Evolutionary conservation across 2,113 vertebrate genomes (phyloP), one percentile per base, ranked within the genome.

Genomic region (Zosterops lateralis): DNA sequence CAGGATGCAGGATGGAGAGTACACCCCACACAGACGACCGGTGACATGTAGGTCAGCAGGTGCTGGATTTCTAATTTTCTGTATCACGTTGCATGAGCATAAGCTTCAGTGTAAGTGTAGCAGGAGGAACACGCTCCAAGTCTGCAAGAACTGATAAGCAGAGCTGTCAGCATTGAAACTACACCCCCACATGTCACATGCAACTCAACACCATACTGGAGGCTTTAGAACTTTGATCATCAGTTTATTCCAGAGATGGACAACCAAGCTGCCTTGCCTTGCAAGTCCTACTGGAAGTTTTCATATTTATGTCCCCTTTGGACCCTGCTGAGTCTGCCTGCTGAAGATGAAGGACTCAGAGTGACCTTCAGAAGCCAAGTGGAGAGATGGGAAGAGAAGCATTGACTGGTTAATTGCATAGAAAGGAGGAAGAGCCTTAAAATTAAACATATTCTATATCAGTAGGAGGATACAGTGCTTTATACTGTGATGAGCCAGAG

Each of bases 381-480:
- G 13, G 7, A 66, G n/a, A 38, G 18, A 51, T 6, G 29, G 47
- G 13, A 73, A 54, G 28, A 53, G 70, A 54, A 85, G 10, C 26
- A 51, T 6, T 70, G 64, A 53, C 10, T 76, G 14, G 44, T 40
- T 92, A 79, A 60, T 34, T 57, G 29, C 62, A 45, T 19, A n/a
- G 67, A 87, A 81, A 50, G 47, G 54, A 79, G 26, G 17, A 87
- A 84, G 20, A 92, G 2, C 13, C 26, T 88, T 34, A 91, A 79
- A 90, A 90, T 78, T 47, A 80, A n/a, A 29, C 29, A 0, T 73
- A 45, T 62, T 54, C 60, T 83, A 6, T 50, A 85, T 76, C 71
- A 90, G 85, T 72, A 86, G 88, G 75, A 93, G 58, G 67, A 91
- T 70, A 31, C 32, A 75, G 50, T 45, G 54, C 72, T 94, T 94